A percentile compares a stretch with the other conserved stretches of the same genome.
These are phyloP conservation scores for Cordilura impudica DNA, from an alignment of 2,888 invertebrate genomes.

Conservation along the genomic window DNA sequence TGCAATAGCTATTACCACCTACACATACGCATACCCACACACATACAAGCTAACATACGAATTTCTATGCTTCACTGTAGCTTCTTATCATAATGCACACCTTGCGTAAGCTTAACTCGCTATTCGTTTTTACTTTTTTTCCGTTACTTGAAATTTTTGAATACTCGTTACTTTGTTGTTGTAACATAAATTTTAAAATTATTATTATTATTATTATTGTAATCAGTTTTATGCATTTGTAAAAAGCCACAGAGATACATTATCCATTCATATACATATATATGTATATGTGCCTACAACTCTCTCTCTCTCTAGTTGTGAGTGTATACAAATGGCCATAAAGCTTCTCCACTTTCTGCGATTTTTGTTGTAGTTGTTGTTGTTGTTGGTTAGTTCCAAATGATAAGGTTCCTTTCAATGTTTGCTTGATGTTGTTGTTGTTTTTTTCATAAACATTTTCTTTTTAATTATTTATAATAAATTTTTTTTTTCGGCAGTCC, in stretches of 20 bases:
- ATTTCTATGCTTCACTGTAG: not conserved
- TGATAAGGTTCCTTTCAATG: conserved; percentile 37
- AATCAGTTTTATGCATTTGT: conserved; percentile 77
- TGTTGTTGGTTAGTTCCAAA: not conserved
- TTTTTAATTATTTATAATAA: conserved; percentile 62
- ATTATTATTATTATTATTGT: conserved; percentile 76
- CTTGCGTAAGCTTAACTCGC: conserved; percentile 57
- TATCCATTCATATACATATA: conserved; percentile 12
- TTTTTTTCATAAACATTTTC: conserved; percentile 58
- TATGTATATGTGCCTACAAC: not conserved
- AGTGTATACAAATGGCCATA: conserved; percentile 44
- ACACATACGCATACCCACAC: too few species aligned
- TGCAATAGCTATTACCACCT: not conserved
- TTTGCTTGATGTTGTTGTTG: conserved; percentile 33
- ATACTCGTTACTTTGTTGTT: conserved; percentile 47
- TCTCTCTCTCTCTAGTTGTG: conserved; percentile 4
- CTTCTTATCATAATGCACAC: conserved; percentile 66
- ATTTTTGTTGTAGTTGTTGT: conserved; percentile 7
- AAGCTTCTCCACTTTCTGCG: conserved; percentile 37
- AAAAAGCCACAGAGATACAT: conserved; percentile 71
- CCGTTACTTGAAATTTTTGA: not conserved
- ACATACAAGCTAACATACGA: too few species aligned
- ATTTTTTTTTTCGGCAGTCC: not conserved
- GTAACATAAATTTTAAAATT: conserved; percentile 65
- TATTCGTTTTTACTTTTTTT: conserved; percentile 1